A percentile compares a stretch with the other conserved stretches of the same genome.
Evolutionary conservation across 2,888 invertebrate genomes (phyloP).

Genomic region (Diarsia brunnea): DNA sequence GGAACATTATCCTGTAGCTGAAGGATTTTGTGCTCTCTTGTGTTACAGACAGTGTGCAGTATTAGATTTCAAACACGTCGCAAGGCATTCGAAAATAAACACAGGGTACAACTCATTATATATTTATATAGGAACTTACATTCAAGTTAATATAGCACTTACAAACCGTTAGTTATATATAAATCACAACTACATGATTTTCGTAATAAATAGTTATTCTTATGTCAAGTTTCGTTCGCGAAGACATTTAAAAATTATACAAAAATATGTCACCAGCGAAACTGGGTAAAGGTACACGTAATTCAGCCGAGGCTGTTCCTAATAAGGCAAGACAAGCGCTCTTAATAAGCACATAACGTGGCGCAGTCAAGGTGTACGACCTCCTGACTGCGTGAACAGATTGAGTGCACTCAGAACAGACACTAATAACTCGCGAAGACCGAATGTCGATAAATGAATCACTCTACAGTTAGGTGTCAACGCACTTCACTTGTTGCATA

Average conservation of each 20-base stretch:
- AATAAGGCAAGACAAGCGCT: conserved; percentile 87
- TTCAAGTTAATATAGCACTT: conserved; percentile 52
- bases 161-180: conserved; percentile 86
- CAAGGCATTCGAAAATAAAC: conserved; percentile 66
- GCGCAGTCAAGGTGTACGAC: conserved; percentile 87
- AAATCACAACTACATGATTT: conserved; percentile 92
- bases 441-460: conserved; percentile 85
- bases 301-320: conserved; percentile 84
- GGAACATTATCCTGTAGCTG: conserved; percentile 46
- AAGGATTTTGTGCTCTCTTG: conserved; percentile 50
- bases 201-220: conserved; percentile 93
- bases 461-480: conserved; percentile 89
- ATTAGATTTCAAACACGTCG: conserved; percentile 60
- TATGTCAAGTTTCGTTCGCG: conserved; percentile 92
- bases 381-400: conserved; percentile 75
- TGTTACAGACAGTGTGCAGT: conserved; percentile 44
- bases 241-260: conserved; percentile 90
- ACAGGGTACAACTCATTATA: conserved; percentile 65
- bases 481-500: conserved; percentile 87
- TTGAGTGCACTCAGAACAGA: conserved; percentile 85
- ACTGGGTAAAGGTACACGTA: conserved; percentile 87
- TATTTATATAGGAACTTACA: conserved; percentile 67
- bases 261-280: conserved; percentile 81
- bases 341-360: conserved; percentile 83
- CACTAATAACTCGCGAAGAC: conserved; percentile 80